These are phyloP conservation scores for Emberiza fucata DNA, from an alignment of 2,113 vertebrate genomes.

Conservation along the genomic window DNA sequence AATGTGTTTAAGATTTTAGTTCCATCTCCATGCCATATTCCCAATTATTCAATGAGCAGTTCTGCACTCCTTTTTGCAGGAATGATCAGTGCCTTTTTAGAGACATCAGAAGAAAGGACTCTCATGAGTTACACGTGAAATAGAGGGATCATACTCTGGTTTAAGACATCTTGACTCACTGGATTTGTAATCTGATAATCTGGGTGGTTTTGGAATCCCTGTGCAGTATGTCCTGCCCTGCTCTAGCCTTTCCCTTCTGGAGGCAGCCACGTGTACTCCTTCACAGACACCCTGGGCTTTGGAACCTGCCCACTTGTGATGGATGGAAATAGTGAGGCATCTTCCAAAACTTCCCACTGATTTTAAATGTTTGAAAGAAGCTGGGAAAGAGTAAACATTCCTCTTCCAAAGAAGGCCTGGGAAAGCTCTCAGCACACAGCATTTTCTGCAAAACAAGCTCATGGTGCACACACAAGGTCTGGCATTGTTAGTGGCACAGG, in stretches of 20 bases:
- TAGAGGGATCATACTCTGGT: neutral
- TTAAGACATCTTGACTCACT: slow-evolving; percentile 36
- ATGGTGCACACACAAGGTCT: neutral
- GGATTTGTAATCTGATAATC: slow-evolving; percentile 31
- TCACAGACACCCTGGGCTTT: neutral
- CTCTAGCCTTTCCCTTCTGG: neutral
- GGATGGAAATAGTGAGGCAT: neutral
- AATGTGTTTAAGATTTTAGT: neutral
- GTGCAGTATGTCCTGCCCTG: neutral
- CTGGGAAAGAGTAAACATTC: neutral
- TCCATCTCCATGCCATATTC: neutral
- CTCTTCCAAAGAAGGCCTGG: neutral
- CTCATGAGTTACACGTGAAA: slow-evolving; percentile 1
- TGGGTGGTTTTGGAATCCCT: neutral
- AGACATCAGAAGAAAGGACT: neutral
- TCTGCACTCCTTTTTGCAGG: neutral
- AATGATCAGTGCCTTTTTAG: neutral
- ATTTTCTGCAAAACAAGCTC: neutral
- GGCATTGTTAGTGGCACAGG: neutral
- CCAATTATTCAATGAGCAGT: neutral
- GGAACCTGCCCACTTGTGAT: neutral
- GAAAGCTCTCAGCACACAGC: neutral
- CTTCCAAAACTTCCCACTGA: neutral
- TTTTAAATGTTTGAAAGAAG: neutral
- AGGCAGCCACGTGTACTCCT: neutral